Conservation (phyloP, 1,140 invertebrate genomes). For the Drosophila nannoptera region DNA sequence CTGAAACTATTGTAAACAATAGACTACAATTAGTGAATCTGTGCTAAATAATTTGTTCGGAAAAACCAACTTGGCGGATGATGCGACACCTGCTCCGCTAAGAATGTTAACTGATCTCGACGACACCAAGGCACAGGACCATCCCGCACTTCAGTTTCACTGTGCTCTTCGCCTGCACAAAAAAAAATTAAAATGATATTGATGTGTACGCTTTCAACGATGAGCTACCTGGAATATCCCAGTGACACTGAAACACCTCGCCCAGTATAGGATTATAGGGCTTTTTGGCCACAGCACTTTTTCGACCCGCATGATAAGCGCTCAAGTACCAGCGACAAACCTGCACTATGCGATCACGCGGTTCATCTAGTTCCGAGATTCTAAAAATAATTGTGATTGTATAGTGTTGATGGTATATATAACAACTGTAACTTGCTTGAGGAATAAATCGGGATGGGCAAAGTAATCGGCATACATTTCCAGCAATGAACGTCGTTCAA, state of each 20-base stretch:
- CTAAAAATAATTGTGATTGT: conserved; percentile 77
- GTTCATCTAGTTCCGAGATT: conserved; percentile 89
- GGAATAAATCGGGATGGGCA: conserved; percentile 97
- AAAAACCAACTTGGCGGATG: conserved; percentile 93
- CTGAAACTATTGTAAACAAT: conserved; percentile 85
- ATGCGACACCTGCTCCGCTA: conserved; percentile 99
- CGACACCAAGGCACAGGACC: conserved; percentile 91
- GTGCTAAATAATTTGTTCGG: background rate
- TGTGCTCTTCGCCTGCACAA: conserved; percentile 49
- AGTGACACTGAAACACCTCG: conserved; percentile 95
- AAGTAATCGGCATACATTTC: conserved; percentile 99
- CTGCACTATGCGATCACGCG: conserved; percentile 94
- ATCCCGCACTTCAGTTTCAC: conserved; percentile 81
- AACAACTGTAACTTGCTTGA: conserved; percentile 84
- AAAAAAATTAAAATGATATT: background rate
- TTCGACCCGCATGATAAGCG: conserved; percentile 97
- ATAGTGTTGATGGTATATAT: background rate
- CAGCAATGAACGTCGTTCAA: conserved; percentile 95
- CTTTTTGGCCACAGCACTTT: conserved; percentile 96
- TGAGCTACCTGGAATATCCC: conserved; percentile 83
- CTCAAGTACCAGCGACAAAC: conserved; percentile 96
- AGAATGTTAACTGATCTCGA: conserved; percentile 90
- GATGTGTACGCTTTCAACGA: background rate
- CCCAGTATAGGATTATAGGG: conserved; percentile 98
- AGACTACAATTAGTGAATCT: background rate